These are phyloP conservation scores for Cydia pomonella DNA, from an alignment of 1,140 invertebrate species.

Conservation along the genomic window DNA sequence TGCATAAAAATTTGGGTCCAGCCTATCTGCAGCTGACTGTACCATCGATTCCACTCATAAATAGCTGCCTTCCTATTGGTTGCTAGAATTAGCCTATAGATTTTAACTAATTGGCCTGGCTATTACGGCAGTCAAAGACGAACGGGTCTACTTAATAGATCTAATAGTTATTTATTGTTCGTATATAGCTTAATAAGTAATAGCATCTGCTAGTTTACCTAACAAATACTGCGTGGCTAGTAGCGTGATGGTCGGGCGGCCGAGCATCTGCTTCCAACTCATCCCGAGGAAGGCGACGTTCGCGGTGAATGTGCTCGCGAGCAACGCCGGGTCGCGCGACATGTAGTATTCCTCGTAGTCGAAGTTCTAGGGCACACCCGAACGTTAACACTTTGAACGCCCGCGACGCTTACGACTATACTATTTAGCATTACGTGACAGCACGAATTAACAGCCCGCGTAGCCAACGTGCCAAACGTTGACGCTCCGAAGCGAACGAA, in stretches of 20 bases:
- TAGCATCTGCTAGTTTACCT: constrained; percentile 82
- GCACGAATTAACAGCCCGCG: no score
- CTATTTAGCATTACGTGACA: no score
- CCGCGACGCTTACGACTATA: background rate
- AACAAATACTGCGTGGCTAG: constrained; percentile 89
- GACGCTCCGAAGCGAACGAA: no score
- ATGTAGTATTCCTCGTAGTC: constrained; percentile 96
- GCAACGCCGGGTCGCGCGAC: constrained; percentile 92
- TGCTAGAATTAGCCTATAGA: no score
- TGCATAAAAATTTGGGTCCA: no score
- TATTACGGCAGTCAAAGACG: no score
- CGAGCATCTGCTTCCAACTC: constrained; percentile 95
- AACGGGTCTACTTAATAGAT: no score
- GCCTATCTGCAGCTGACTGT: no score
- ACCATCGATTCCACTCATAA: no score
- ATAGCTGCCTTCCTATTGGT: no score
- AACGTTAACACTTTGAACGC: constrained; percentile 36
- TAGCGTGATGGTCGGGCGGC: constrained; percentile 92
- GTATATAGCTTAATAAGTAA: background rate
- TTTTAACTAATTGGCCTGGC: no score
- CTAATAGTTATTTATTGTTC: background rate
- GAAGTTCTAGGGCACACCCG: constrained; percentile 88
- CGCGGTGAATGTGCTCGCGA: constrained; percentile 92
- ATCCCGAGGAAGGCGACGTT: constrained; percentile 95
- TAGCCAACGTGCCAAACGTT: no score